Evolutionary conservation across 2,888 invertebrate genomes (phyloP).

Genomic region (Liposcelis brunnea): DNA sequence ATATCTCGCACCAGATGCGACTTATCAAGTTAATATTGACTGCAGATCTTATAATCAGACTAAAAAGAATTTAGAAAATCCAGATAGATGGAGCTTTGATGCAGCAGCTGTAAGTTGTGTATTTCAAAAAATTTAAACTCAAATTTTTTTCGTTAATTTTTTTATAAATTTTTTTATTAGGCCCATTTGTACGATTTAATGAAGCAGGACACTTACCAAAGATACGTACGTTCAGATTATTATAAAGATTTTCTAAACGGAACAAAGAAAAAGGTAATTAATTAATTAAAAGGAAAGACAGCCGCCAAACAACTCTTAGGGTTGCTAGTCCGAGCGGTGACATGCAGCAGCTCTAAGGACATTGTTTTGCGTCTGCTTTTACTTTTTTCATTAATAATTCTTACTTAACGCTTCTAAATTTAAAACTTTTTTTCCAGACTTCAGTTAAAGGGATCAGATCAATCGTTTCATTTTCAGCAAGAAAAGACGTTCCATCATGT

Average conservation of each 20-base stretch:
- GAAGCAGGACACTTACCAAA: constrained; percentile 97
- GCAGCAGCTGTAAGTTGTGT: constrained; percentile 68
- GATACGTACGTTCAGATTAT: constrained; percentile 95
- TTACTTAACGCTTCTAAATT: background rate
- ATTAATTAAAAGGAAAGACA: constrained; percentile 7
- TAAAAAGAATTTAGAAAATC: constrained; percentile 57
- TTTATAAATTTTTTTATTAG: constrained; percentile 32
- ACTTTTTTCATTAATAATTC: constrained; percentile 5
- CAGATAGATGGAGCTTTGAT: constrained; percentile 91
- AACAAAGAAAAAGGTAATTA: constrained; percentile 82
- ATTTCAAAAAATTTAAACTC: background rate
- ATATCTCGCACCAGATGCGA: constrained; percentile 83
- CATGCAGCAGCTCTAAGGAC: constrained; percentile 1
- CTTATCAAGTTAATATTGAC: constrained; percentile 94
- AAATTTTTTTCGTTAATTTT: constrained; percentile 8
- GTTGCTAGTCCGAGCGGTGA: background rate
- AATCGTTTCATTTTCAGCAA: constrained; percentile 61
- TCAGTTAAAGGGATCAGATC: constrained; percentile 74
- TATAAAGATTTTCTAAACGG: constrained; percentile 94
- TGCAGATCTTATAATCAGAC: constrained; percentile 75
- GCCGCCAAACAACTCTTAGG: background rate
- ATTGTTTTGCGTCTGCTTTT: constrained; percentile 1
- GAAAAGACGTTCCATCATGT: constrained; percentile 33
- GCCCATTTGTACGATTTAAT: constrained; percentile 97
- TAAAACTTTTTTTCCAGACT: constrained; percentile 63